These are phyloP conservation scores for Carcharodon carcharias DNA, from an alignment of 2,797 vertebrate species.

Conservation along the genomic window DNA sequence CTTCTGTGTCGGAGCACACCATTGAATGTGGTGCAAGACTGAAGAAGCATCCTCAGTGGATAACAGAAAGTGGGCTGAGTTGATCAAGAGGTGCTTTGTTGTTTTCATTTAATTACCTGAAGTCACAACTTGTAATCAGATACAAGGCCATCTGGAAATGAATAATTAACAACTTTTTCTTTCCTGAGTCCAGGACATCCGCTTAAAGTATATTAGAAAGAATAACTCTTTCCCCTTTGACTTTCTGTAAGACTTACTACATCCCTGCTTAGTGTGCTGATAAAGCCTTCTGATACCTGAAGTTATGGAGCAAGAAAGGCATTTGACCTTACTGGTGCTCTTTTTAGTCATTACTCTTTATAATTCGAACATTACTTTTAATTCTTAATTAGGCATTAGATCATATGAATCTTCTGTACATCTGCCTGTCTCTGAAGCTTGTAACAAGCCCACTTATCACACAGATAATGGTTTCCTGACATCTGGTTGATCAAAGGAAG, in stretches of 20 bases:
- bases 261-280: not conserved
- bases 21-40: not conserved
- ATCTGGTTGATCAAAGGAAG: slow-evolving; percentile 5
- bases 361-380: slow-evolving; percentile 18
- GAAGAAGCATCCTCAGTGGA: not conserved
- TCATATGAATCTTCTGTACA: slow-evolving; percentile 14
- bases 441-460: slow-evolving; percentile 24
- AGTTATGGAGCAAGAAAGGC: slow-evolving; percentile 6
- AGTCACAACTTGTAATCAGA: not conserved
- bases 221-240: not conserved
- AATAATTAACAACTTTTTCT: slow-evolving; percentile 20
- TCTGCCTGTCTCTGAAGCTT: slow-evolving; percentile 13
- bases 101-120: not conserved
- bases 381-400: slow-evolving; percentile 31
- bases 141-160: not conserved
- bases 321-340: slow-evolving; percentile 7
- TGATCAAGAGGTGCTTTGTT: not conserved
- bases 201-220: not conserved
- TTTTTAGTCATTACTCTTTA: slow-evolving; percentile 21
- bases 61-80: not conserved
- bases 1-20: not conserved
- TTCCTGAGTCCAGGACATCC: not conserved
- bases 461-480: slow-evolving; percentile 19
- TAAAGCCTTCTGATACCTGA: not conserved
- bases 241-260: not conserved